These are phyloP conservation scores for Tetrax tetrax DNA, from an alignment of 2,113 vertebrate species.

Conservation along the genomic window DNA sequence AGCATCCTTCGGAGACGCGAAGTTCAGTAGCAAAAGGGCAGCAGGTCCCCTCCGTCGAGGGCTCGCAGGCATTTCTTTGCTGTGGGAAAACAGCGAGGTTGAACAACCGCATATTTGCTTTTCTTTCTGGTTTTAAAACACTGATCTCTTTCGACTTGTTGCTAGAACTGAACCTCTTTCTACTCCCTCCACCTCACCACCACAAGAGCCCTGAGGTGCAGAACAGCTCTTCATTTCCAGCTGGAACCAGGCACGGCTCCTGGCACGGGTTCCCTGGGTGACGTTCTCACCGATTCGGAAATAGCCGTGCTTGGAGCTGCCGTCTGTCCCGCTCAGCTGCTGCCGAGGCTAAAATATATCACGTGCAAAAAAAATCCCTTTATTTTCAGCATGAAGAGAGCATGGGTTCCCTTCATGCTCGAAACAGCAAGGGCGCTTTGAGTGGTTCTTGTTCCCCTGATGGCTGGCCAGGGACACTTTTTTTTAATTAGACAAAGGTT, in stretches of 20 bases:
- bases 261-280: neutral
- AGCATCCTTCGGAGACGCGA: neutral
- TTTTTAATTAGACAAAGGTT: no score
- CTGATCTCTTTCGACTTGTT: neutral
- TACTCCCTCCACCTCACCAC: neutral
- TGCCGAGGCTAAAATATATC: neutral
- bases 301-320: neutral
- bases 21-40: neutral
- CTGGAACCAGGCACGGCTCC: neutral
- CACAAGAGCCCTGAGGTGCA: neutral
- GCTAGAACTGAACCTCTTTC: neutral
- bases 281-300: neutral
- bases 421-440: neutral
- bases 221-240: neutral
- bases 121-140: neutral
- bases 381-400: neutral
- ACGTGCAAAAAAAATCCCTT: no score
- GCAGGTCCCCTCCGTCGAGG: neutral
- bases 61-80: neutral
- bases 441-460: no score
- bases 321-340: neutral
- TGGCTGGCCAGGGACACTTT: neutral
- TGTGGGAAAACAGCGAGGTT: no score
- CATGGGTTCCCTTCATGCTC: rapidly evolving
- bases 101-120: rapidly evolving